These are phyloP conservation scores for Agrochola litura DNA, from an alignment of 2,888 invertebrate species.

Conservation along the genomic window DNA sequence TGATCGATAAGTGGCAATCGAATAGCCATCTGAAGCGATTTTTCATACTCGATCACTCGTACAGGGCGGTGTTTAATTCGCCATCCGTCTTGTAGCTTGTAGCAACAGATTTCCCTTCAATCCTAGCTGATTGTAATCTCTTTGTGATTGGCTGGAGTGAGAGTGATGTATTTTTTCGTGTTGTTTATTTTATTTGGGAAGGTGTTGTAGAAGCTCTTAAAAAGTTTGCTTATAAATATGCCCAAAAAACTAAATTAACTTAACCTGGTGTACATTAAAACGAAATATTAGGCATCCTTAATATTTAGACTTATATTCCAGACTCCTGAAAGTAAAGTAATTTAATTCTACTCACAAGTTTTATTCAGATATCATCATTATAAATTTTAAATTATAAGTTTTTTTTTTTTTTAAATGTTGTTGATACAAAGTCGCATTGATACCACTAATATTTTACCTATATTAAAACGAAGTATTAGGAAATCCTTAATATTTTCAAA, in stretches of 20 bases:
- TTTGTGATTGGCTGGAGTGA: constrained; percentile 51
- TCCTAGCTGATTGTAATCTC: constrained; percentile 67
- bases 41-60: constrained; percentile 88
- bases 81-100: constrained; percentile 86
- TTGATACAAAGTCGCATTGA: too few relatives aligned
- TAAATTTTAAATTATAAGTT: neutral
- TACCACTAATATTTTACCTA: neutral
- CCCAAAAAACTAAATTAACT: neutral
- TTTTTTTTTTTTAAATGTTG: neutral
- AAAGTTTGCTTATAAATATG: neutral
- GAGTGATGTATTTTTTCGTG: constrained; percentile 27
- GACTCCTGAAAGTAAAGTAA: neutral
- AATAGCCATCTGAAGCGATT: constrained; percentile 83
- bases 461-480: too few relatives aligned
- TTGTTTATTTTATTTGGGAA: neutral
- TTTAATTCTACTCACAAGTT: too few relatives aligned
- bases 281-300: neutral
- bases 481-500: too few relatives aligned
- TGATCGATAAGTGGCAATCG: constrained; percentile 76
- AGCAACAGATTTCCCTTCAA: constrained; percentile 77
- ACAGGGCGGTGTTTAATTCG: constrained; percentile 82
- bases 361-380: too few relatives aligned
- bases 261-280: too few relatives aligned
- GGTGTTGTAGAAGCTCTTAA: neutral
- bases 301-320: neutral